phyloP scores from a whole-genome alignment of 1,140 invertebrate genomes.

The Aplysia californica region DNA sequence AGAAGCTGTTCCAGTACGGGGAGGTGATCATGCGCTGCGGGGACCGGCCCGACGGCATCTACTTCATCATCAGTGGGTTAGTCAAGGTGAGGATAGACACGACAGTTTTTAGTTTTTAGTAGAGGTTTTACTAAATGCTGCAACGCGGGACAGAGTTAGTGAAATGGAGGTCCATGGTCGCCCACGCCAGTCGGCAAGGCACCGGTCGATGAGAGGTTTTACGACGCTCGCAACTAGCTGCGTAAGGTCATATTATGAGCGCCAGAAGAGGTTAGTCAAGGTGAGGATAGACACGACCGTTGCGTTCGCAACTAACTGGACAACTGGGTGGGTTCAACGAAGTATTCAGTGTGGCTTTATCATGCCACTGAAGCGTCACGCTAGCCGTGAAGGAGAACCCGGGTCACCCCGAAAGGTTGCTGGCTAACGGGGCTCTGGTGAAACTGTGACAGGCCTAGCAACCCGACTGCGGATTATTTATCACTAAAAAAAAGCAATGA shows the following conservation, averaged over 20 bases:
- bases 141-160: neutral
- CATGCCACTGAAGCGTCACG: no score
- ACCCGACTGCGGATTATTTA: no score
- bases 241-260: neutral
- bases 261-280: neutral
- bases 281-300: no score
- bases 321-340: no score
- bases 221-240: neutral
- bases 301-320: no score
- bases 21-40: conserved; percentile 55
- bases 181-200: neutral
- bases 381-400: no score
- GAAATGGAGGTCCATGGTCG: neutral
- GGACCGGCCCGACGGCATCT: conserved; percentile 62
- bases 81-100: conserved; percentile 58
- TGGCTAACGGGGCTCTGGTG: no score
- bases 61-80: conserved; percentile 67
- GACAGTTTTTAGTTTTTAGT: neutral
- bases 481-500: no score
- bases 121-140: neutral
- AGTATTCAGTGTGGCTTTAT: no score
- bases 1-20: conserved; percentile 55
- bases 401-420: no score
- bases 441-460: no score
- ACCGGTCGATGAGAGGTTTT: neutral